phyloP scores from a whole-genome alignment of 2,888 invertebrate species.

The Heterodera filipjevi region DNA sequence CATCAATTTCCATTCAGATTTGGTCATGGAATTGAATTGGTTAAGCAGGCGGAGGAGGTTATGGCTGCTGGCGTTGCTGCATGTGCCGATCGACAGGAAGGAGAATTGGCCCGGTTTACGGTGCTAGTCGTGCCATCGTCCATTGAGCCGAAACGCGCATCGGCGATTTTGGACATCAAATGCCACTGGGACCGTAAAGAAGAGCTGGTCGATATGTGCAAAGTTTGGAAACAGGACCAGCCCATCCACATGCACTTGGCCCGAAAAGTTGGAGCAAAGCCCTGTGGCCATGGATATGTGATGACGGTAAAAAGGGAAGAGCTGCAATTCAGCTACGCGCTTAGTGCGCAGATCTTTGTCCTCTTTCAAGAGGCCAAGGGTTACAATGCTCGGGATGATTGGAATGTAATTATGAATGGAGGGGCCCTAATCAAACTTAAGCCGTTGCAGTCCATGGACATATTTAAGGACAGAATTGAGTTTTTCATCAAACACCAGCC shows the following conservation, averaged over 20 bases:
- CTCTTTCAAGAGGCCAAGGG: background rate
- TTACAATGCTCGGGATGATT: background rate
- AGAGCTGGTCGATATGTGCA: background rate
- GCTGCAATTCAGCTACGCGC: background rate
- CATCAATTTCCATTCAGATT: background rate
- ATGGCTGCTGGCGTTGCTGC: background rate
- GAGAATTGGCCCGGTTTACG: background rate
- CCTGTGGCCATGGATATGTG: background rate
- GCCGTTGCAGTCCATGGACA: background rate
- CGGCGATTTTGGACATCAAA: background rate
- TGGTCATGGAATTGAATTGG: background rate
- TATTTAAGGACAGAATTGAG: background rate
- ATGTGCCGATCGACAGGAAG: background rate
- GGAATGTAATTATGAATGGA: background rate
- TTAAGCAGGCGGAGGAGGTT: background rate
- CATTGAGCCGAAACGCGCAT: background rate
- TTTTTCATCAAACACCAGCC: background rate
- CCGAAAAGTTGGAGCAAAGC: background rate
- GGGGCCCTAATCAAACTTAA: background rate
- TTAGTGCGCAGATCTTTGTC: background rate
- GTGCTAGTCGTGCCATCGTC: background rate
- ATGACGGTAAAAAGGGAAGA: background rate
- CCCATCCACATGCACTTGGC: background rate
- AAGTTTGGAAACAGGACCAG: background rate
- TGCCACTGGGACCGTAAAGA: background rate